Percentiles rank a stretch among this genome's conserved stretches.
These are phyloP conservation scores for Tridacna crocea DNA, from an alignment of 2,888 invertebrate genomes.

Conservation along the genomic window DNA sequence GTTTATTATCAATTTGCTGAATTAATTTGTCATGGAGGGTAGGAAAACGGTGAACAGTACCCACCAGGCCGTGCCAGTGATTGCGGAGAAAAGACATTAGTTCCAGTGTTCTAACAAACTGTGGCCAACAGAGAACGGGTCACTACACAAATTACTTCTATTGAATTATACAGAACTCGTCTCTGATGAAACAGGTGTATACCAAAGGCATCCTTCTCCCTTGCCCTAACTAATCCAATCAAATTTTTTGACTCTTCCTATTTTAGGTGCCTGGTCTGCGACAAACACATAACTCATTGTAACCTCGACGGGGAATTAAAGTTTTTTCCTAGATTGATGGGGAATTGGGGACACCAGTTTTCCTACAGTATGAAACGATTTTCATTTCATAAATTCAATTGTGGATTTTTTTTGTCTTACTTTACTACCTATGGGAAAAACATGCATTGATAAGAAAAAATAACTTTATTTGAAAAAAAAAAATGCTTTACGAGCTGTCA, in stretches of 20 bases:
- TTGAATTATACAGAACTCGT: constrained; percentile 48
- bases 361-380: too few species aligned
- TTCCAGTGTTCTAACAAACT: constrained; percentile 46
- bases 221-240: neutral
- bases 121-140: constrained; percentile 53
- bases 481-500: too few species aligned
- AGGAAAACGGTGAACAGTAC: constrained; percentile 32
- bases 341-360: too few species aligned
- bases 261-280: neutral
- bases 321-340: neutral
- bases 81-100: constrained; percentile 61
- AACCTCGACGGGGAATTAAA: constrained; percentile 1
- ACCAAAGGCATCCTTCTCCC: neutral
- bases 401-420: too few species aligned
- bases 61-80: constrained; percentile 51
- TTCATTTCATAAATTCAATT: too few species aligned
- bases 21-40: constrained; percentile 63
- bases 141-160: constrained; percentile 59
- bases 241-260: neutral
- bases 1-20: constrained; percentile 68
- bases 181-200: constrained; percentile 38
- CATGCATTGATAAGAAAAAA: too few species aligned
- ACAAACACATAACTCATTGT: constrained; percentile 7
- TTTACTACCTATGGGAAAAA: too few species aligned
- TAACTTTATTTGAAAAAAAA: too few species aligned